Percentiles rank a stretch among this genome's conserved stretches.
Conservation (phyloP, 2,888 invertebrate genomes). For the Mesochorus sp. region DNA sequence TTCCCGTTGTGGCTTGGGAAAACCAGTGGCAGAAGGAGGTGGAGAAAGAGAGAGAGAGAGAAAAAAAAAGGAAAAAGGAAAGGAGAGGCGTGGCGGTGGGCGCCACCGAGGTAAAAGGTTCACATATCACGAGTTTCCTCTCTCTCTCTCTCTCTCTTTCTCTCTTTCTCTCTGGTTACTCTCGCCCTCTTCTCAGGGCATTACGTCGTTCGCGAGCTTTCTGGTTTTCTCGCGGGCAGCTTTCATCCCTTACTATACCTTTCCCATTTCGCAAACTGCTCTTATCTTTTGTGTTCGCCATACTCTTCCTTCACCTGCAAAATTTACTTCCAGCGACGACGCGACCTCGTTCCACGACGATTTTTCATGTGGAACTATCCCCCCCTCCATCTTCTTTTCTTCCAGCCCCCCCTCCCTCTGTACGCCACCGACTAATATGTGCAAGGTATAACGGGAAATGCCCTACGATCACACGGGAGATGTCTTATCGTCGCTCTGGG, state of each 20-base stretch:
- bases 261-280: conserved; percentile 48
- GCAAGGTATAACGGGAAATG: conserved; percentile 65
- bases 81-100: conserved; percentile 46
- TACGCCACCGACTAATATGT: conserved; percentile 70
- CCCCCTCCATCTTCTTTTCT: conserved; percentile 31
- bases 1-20: conserved; percentile 34
- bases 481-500: conserved; percentile 13
- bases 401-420: no score
- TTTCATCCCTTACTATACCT: conserved; percentile 9
- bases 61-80: conserved; percentile 11
- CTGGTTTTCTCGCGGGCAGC: conserved; percentile 38
- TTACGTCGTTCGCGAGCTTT: conserved; percentile 43
- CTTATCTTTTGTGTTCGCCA: conserved; percentile 76
- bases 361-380: conserved; percentile 74
- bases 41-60: not conserved
- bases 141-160: not conserved
- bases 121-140: conserved; percentile 49
- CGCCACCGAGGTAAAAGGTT: conserved; percentile 57
- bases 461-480: conserved; percentile 68
- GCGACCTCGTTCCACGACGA: conserved; percentile 77
- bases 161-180: not conserved
- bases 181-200: conserved; percentile 15
- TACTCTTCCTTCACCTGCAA: conserved; percentile 70
- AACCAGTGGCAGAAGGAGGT: not conserved
- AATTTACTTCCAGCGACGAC: conserved; percentile 76